Conservation (phyloP, 1,140 invertebrate species). For the Samia ricini region DNA sequence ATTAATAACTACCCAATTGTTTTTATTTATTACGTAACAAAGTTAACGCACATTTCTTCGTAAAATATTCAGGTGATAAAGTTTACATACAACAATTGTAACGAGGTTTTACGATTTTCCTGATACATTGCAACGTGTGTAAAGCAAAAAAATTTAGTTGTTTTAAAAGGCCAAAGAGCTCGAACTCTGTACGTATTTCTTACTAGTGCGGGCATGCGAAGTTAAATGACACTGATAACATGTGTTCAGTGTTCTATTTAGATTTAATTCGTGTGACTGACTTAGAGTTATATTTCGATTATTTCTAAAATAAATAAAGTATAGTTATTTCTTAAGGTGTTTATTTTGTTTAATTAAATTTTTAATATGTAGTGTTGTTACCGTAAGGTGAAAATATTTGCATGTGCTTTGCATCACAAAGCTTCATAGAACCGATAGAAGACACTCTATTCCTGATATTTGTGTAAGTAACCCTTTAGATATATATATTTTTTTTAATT, state of each 20-base stretch:
- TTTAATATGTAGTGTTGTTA: background rate
- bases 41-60: too few species aligned
- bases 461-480: slow-evolving; percentile 49
- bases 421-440: slow-evolving; percentile 27
- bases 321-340: slow-evolving; percentile 9
- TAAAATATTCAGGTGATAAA: too few species aligned
- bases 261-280: slow-evolving; percentile 67
- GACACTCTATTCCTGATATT: slow-evolving; percentile 3
- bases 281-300: slow-evolving; percentile 56
- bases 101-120: too few species aligned
- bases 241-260: slow-evolving; percentile 52
- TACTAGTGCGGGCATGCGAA: slow-evolving; percentile 23
- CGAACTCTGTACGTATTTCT: background rate
- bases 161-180: too few species aligned
- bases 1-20: too few species aligned
- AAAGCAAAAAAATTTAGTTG: too few species aligned
- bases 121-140: too few species aligned
- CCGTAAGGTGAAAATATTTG: slow-evolving; percentile 11
- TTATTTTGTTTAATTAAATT: slow-evolving; percentile 11
- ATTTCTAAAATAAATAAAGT: slow-evolving; percentile 53
- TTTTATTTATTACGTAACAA: too few species aligned
- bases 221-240: slow-evolving; percentile 17
- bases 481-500: too few species aligned
- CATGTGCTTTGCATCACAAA: slow-evolving; percentile 48
- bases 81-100: too few species aligned